Evolutionary conservation across 2,113 vertebrate species (phyloP).

Genomic region (Riparia riparia): DNA sequence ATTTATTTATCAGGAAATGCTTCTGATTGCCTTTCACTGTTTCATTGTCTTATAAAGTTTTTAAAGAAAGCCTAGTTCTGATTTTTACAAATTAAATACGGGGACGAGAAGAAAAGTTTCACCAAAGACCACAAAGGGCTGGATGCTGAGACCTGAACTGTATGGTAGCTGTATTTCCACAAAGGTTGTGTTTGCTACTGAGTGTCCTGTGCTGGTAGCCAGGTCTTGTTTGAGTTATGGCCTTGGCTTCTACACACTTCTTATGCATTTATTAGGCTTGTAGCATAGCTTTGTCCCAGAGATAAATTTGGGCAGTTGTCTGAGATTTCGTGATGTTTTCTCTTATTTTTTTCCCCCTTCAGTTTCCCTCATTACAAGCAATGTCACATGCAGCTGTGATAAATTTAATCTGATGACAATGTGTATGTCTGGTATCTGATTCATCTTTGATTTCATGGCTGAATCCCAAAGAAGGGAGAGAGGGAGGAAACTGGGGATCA

Average conservation of each 20-base stretch:
- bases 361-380: background rate
- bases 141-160: background rate
- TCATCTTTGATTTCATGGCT: constrained; percentile 34
- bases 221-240: background rate
- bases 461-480: background rate
- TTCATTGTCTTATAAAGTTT: background rate
- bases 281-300: background rate
- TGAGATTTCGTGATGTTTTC: background rate
- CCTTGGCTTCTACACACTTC: background rate
- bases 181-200: background rate
- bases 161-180: background rate
- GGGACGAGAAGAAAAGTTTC: background rate
- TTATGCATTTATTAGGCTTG: background rate
- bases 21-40: background rate
- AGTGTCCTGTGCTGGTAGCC: background rate
- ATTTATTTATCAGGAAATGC: background rate
- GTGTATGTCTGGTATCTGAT: background rate
- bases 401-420: background rate
- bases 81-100: background rate
- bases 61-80: background rate
- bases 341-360: accelerated
- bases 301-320: background rate
- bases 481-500: background rate
- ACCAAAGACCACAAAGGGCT: background rate
- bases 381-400: background rate